Percentiles rank a stretch among this genome's conserved stretches.
Conservation (phyloP, 1,140 invertebrate genomes). For the Muscidifurax raptorellus region DNA sequence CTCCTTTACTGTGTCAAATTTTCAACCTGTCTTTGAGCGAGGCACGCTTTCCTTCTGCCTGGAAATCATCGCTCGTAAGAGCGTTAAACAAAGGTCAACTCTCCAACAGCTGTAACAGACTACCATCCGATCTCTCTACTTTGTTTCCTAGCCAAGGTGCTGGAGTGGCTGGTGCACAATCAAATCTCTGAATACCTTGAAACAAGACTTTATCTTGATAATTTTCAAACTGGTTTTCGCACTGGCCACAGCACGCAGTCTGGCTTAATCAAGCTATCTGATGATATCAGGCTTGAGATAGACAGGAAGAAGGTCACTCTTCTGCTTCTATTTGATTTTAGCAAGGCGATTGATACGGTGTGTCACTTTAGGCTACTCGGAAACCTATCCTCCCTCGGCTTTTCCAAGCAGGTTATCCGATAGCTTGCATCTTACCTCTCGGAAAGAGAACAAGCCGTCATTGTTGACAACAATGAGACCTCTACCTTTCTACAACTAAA, state of each 20-base stretch:
- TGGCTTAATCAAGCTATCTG: constrained; percentile 56
- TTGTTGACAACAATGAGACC: neutral
- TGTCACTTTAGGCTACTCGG: constrained; percentile 45
- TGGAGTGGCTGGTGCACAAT: no score
- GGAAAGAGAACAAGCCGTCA: neutral
- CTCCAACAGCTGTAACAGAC: no score
- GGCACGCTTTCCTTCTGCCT: no score
- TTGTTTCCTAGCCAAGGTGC: no score
- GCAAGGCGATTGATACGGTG: constrained; percentile 60
- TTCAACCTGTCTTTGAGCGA: no score
- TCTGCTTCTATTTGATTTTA: constrained; percentile 64
- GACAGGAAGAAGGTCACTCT: constrained; percentile 58
- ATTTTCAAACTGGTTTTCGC: neutral
- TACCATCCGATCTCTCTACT: no score
- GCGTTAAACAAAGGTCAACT: no score
- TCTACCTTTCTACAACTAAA: neutral
- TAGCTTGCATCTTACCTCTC: constrained; percentile 45
- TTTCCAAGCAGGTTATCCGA: neutral
- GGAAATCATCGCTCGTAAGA: no score
- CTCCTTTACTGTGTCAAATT: no score
- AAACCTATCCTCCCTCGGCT: constrained; percentile 8
- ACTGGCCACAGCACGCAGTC: neutral
- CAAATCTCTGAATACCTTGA: no score
- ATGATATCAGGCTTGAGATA: constrained; percentile 58
- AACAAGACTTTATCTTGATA: no score